phyloP scores from a whole-genome alignment of 1,140 invertebrate species.

The Drosophila arawakana region DNA sequence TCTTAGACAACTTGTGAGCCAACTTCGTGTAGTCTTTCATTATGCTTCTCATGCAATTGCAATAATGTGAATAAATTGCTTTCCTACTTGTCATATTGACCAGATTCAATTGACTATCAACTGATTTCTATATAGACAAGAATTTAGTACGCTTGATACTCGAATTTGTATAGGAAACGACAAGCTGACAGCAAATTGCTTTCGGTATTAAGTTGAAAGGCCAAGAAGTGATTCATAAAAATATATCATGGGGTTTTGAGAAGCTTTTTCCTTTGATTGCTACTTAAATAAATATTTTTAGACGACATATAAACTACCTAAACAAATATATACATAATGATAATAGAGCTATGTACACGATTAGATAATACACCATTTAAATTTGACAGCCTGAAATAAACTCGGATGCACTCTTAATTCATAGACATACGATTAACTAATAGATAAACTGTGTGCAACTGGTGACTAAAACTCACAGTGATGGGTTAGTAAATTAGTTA shows the following conservation, averaged over 20 bases:
- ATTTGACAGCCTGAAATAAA: constrained; percentile 22
- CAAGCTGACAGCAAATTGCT: constrained; percentile 26
- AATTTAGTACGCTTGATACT: constrained; percentile 26
- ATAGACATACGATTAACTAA: constrained; percentile 19
- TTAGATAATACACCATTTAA: neutral
- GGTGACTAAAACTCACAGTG: constrained; percentile 32
- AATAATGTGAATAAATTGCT: constrained; percentile 73
- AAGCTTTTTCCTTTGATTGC: neutral
- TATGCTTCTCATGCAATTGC: constrained; percentile 58
- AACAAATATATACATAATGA: neutral
- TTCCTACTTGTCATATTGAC: constrained; percentile 58
- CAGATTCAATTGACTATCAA: constrained; percentile 19
- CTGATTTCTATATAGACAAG: constrained; percentile 13
- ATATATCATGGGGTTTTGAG: neutral
- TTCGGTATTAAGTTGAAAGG: neutral
- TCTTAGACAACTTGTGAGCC: constrained; percentile 24
- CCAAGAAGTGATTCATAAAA: neutral
- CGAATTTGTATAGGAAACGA: constrained; percentile 26
- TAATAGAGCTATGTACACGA: constrained; percentile 17
- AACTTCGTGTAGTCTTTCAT: constrained; percentile 9
- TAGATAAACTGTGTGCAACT: constrained; percentile 42
- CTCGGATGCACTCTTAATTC: constrained; percentile 36
- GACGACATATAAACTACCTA: neutral
- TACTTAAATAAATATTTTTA: neutral
- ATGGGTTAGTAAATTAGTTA: constrained; percentile 39